Evolutionary conservation across 2,888 invertebrate genomes (phyloP), one percentile per base, ranked within the genome.

Genomic region (Formica aserva): DNA sequence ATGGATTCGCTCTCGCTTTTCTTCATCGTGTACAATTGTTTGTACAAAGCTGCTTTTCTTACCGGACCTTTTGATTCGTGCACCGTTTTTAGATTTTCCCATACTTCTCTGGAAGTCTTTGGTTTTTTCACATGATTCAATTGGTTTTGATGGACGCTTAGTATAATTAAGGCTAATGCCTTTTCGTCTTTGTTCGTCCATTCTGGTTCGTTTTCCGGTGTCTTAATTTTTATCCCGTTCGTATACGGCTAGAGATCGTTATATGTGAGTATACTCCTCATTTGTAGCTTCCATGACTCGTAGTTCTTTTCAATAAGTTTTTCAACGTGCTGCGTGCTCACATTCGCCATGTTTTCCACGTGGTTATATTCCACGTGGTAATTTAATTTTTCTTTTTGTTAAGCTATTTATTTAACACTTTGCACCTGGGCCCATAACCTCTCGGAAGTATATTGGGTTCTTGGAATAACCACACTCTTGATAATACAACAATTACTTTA

Each of bases 151-250:
- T 48, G 13, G 6, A 65, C 41, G 1, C 63, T 63, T 0, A 72
- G 5, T 3, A 38, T 65, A 11, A 81, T 72, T 3, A 72, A 38
- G 0, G 38, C 29, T 0, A 63, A 8, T 1, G 81, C 65, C 0
- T 72, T 81, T 3, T 26, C 11, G n/a, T 72, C 72, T 1, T 81
- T 81, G 5, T 9, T 72, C 13, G 18, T 48, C 38, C 52, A 72
- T 0, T 60, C 55, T 38, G 45, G 38, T 41, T 45, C 55, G 13
- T 26, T 38, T 32, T 78, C 38, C 0, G 2, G 2, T 9, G 60
- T 26, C 3, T 78, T 69, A 1, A 78, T 15, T 3, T 72, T 32
- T 1, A 41, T 81, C 6, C 72, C 62, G 0, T 60, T 15, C 0
- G 71, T 62, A 2, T 67, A 71, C 0, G 45, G 32, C 48, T 62